Percentiles rank a stretch among this genome's conserved stretches.
phyloP scores from a whole-genome alignment of 2,888 invertebrate species.

The Spodoptera exigua region DNA sequence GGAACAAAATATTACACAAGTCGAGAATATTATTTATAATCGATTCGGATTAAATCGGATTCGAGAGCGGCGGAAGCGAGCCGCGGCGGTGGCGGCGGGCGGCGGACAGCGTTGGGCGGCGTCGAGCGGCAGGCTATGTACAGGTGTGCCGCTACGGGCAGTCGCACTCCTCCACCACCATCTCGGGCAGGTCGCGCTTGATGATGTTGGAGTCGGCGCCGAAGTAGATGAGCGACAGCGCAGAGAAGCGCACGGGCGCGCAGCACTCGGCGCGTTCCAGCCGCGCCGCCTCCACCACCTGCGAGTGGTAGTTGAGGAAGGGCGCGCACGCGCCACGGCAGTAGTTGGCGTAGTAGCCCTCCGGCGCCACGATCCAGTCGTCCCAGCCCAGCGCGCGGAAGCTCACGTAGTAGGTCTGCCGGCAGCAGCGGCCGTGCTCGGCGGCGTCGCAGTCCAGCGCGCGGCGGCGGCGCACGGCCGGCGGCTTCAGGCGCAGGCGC shows the following conservation, averaged over 20 bases:
- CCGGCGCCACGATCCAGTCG: constrained; percentile 97
- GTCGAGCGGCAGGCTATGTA: constrained; percentile 73
- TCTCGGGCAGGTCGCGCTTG: constrained; percentile 97
- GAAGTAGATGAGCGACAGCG: constrained; percentile 97
- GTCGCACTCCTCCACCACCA: constrained; percentile 98
- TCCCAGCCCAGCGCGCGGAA: constrained; percentile 98
- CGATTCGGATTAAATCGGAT: constrained; percentile 87
- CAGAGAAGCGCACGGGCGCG: constrained; percentile 96
- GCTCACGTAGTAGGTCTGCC: constrained; percentile 96
- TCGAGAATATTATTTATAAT: constrained; percentile 88
- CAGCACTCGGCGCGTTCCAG: constrained; percentile 97
- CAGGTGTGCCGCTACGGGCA: constrained; percentile 92
- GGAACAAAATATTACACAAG: constrained; percentile 89
- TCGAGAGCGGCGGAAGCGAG: constrained; percentile 86
- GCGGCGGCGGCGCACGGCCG: constrained; percentile 92
- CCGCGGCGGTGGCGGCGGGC: constrained; percentile 72
- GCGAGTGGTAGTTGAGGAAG: constrained; percentile 96
- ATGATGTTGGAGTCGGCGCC: constrained; percentile 97
- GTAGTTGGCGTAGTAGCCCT: constrained; percentile 97
- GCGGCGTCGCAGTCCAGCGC: constrained; percentile 94
- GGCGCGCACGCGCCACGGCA: constrained; percentile 97
- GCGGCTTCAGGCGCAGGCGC: constrained; percentile 93
- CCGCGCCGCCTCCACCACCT: constrained; percentile 96
- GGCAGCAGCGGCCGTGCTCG: constrained; percentile 91
- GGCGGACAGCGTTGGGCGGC: constrained; percentile 65